Evolutionary conservation across 2,113 vertebrate species (phyloP).

Genomic region (Coracopsis vasa): DNA sequence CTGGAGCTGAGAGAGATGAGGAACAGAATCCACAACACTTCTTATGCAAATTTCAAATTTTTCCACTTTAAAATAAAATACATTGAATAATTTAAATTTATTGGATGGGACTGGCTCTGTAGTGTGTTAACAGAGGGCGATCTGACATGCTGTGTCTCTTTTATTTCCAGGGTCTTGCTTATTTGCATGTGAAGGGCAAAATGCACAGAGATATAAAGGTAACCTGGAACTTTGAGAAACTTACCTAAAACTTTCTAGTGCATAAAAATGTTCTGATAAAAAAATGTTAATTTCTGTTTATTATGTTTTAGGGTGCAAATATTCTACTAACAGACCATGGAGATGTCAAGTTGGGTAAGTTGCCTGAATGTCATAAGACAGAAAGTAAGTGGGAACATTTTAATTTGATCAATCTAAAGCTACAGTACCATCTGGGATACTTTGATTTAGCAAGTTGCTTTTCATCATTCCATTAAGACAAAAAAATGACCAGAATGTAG

Average conservation of each 20-base stretch:
- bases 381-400: neutral
- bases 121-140: neutral
- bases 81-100: neutral
- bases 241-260: neutral
- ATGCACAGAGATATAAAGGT: conserved; percentile 99
- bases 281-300: neutral
- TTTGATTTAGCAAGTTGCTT: neutral
- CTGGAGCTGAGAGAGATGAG: neutral
- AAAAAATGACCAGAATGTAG: neutral
- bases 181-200: conserved; percentile 95
- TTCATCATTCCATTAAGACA: neutral
- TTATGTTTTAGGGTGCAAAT: conserved; percentile 88
- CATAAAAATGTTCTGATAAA: neutral
- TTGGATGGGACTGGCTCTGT: neutral
- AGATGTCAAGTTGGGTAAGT: conserved; percentile 95
- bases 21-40: neutral
- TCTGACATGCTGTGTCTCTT: neutral
- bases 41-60: neutral
- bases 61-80: neutral
- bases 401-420: neutral
- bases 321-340: conserved; percentile 94
- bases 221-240: conserved; percentile 33
- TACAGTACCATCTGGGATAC: neutral
- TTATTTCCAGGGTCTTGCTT: conserved; percentile 87
- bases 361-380: neutral